Percentiles rank a stretch among this genome's conserved stretches.
Conservation (phyloP, 1,140 invertebrate species). For the Doryteuthis pealeii region DNA sequence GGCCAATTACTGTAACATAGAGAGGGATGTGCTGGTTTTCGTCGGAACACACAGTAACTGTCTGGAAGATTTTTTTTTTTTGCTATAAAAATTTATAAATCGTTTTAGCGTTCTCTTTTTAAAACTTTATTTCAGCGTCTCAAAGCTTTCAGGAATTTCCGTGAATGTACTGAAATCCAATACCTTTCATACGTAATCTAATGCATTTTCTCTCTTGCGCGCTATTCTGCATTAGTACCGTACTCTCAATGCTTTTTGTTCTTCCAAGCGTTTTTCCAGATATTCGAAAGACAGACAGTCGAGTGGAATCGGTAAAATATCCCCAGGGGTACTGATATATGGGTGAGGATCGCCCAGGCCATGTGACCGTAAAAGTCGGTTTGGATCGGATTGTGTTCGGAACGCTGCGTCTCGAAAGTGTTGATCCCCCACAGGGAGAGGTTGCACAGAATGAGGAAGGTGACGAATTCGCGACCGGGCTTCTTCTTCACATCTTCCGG, state of each 20-base stretch:
- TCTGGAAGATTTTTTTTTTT: too few species aligned
- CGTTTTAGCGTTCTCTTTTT: too few species aligned
- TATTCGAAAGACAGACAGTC: slow-evolving; percentile 48
- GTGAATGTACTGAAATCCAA: too few species aligned
- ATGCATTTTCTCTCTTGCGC: too few species aligned
- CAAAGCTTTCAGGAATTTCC: too few species aligned
- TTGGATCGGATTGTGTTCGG: slow-evolving; percentile 42
- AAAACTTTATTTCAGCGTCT: too few species aligned
- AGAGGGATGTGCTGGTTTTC: too few species aligned
- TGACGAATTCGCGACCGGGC: slow-evolving; percentile 90
- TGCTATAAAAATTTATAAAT: too few species aligned
- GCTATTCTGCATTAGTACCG: too few species aligned
- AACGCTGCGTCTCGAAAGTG: slow-evolving; percentile 47
- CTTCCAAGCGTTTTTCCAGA: slow-evolving; percentile 51
- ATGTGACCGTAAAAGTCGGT: slow-evolving; percentile 41
- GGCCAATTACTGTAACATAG: too few species aligned
- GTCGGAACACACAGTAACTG: too few species aligned
- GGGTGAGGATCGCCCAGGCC: slow-evolving; percentile 46
- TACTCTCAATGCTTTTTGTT: slow-evolving; percentile 19
- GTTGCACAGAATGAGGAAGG: slow-evolving; percentile 91
- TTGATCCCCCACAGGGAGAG: slow-evolving; percentile 49
- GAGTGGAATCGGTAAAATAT: slow-evolving; percentile 53
- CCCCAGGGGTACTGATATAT: slow-evolving; percentile 43
- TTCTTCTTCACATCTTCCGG: slow-evolving; percentile 89
- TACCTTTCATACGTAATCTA: too few species aligned